These are phyloP conservation scores for Hirudinaria manillensis DNA, from an alignment of 2,888 invertebrate species.

Conservation along the genomic window DNA sequence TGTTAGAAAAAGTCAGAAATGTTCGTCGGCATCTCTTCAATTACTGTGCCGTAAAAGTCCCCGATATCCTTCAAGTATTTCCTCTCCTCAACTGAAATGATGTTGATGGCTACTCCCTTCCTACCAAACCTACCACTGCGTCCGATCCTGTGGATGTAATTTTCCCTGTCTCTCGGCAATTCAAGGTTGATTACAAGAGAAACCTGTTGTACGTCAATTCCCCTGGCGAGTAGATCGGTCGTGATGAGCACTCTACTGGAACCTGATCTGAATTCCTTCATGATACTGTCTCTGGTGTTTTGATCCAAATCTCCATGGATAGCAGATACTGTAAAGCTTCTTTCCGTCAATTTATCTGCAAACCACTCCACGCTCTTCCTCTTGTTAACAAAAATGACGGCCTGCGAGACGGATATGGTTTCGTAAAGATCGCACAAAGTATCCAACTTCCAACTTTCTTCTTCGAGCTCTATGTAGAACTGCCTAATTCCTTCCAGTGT, in stretches of 20 bases:
- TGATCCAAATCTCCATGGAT: no score
- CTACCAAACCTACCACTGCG: slow-evolving; percentile 99
- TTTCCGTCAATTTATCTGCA: no score
- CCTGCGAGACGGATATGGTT: no score
- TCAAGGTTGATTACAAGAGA: slow-evolving; percentile 99
- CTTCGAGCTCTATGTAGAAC: slow-evolving; percentile 64
- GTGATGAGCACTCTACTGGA: slow-evolving; percentile 96
- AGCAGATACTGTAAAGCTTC: no score
- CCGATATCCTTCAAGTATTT: slow-evolving; percentile 92
- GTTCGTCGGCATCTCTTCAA: slow-evolving; percentile 98
- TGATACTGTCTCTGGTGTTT: no score
- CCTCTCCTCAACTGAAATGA: slow-evolving; percentile 89
- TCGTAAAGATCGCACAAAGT: no score
- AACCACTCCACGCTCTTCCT: no score
- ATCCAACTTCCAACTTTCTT: slow-evolving; percentile 3
- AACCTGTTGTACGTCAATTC: no score
- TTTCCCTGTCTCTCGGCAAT: slow-evolving; percentile 96
- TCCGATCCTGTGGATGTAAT: no score
- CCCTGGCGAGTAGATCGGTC: slow-evolving; percentile 91
- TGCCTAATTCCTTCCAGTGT: slow-evolving; percentile 94
- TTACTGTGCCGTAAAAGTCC: slow-evolving; percentile 91
- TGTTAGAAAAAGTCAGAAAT: no score
- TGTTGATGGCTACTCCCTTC: slow-evolving; percentile 99
- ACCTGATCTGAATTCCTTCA: slow-evolving; percentile 57
- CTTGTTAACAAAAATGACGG: no score